A percentile compares a stretch with the other conserved stretches of the same genome.
phyloP scores from a whole-genome alignment of 2,113 vertebrate genomes.

The Eurystomus gularis region DNA sequence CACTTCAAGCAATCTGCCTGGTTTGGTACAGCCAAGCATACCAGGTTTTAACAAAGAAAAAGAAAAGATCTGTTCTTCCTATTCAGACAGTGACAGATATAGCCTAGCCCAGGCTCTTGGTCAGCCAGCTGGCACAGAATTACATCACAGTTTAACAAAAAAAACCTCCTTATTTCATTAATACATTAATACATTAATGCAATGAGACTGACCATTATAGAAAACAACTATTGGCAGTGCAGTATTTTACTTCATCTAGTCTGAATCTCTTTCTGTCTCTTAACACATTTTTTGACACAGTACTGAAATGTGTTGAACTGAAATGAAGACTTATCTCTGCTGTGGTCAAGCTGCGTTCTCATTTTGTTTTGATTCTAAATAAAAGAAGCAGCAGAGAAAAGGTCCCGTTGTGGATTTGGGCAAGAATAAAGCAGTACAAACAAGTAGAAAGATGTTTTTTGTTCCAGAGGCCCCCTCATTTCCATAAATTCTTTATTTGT shows the following conservation, averaged over 20 bases:
- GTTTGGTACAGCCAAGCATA: slow-evolving; percentile 27
- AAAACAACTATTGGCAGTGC: neutral
- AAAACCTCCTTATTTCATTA: neutral
- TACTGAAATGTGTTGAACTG: slow-evolving; percentile 16
- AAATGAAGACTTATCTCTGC: neutral
- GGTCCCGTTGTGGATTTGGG: neutral
- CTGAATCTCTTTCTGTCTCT: neutral
- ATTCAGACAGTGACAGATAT: neutral
- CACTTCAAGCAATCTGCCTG: slow-evolving; percentile 47
- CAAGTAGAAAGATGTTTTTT: neutral
- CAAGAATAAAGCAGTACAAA: neutral
- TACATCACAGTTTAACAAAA: neutral
- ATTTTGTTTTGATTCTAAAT: slow-evolving; percentile 24
- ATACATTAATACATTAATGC: too few species aligned
- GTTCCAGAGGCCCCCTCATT: neutral
- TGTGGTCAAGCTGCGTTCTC: neutral
- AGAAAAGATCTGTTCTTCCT: slow-evolving; percentile 18
- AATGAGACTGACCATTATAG: neutral
- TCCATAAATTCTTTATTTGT: neutral
- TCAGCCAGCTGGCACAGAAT: slow-evolving; percentile 20
- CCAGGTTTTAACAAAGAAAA: slow-evolving; percentile 29
- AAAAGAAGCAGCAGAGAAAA: neutral
- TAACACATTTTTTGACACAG: neutral
- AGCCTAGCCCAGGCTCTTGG: neutral
- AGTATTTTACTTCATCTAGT: neutral